Evolutionary conservation across 2,888 invertebrate species (phyloP).

Genomic region (Plagodis pulveraria): DNA sequence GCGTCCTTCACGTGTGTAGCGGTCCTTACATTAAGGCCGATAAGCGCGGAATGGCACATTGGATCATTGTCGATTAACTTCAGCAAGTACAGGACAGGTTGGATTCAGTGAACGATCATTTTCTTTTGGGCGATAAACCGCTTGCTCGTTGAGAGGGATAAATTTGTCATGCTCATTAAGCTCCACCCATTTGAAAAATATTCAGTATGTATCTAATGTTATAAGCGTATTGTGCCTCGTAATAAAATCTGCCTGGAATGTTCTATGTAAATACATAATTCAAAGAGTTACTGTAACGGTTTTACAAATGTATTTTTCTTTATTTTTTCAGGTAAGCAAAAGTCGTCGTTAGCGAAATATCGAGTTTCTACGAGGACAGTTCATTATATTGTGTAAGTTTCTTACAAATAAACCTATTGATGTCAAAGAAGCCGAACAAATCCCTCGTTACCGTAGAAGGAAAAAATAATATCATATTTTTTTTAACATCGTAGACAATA

Average conservation of each 20-base stretch:
- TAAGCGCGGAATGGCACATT: conserved; percentile 24
- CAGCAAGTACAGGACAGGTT: conserved; percentile 16
- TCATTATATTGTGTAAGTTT: conserved; percentile 51
- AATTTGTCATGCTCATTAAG: conserved; percentile 18
- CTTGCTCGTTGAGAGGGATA: conserved; percentile 10
- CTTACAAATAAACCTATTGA: conserved; percentile 47
- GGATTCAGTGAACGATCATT: conserved; percentile 23
- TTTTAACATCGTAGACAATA: conserved; percentile 29
- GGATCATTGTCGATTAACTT: conserved; percentile 31
- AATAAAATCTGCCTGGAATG: too few species aligned
- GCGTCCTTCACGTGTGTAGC: conserved; percentile 23
- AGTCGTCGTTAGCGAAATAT: conserved; percentile 45
- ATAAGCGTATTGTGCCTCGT: too few species aligned
- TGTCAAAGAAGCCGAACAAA: conserved; percentile 47
- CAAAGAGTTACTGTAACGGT: neutral
- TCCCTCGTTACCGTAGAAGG: conserved; percentile 43
- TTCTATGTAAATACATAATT: too few species aligned
- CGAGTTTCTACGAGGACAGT: conserved; percentile 41
- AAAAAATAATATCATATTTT: conserved; percentile 26
- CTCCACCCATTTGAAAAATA: conserved; percentile 12
- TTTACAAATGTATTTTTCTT: conserved; percentile 34
- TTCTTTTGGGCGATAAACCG: conserved; percentile 21
- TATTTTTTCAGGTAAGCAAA: conserved; percentile 59
- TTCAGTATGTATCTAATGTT: too few species aligned
- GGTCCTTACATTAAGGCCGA: conserved; percentile 18